Evolutionary conservation across 2,797 vertebrate genomes (phyloP).

Genomic region (Rhodeus uyekii): DNA sequence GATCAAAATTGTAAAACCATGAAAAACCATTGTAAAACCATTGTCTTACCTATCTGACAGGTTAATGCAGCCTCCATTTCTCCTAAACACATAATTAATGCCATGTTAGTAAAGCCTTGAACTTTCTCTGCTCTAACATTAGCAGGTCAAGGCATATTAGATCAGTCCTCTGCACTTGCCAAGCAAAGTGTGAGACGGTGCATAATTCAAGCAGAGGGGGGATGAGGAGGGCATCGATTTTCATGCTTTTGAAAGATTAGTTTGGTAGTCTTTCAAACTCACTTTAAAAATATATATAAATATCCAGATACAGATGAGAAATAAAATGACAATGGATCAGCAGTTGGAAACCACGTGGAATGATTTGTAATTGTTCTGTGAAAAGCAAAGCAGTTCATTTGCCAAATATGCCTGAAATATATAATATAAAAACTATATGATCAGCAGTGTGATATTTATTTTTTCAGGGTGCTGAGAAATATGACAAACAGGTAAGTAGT

Average conservation of each 20-base stretch:
- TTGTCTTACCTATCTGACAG: too few relatives aligned
- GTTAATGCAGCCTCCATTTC: neutral
- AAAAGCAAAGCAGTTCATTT: neutral
- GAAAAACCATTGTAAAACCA: too few relatives aligned
- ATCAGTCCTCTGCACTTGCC: neutral
- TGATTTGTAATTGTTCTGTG: neutral
- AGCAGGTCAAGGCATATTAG: constrained; percentile 17
- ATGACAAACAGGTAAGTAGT: neutral
- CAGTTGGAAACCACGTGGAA: neutral
- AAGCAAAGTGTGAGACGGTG: constrained; percentile 18
- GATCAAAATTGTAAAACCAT: neutral
- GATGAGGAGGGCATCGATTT: constrained; percentile 4
- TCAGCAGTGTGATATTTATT: neutral
- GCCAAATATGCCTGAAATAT: neutral
- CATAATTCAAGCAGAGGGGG: constrained; percentile 1
- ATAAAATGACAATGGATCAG: constrained; percentile 5
- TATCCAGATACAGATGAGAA: neutral
- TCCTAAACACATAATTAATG: constrained; percentile 3
- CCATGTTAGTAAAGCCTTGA: constrained; percentile 17
- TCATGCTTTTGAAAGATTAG: constrained; percentile 27
- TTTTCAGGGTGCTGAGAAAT: neutral
- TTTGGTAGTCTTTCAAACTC: constrained; percentile 8
- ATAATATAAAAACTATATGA: neutral
- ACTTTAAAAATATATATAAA: neutral
- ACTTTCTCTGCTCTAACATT: constrained; percentile 9